Conservation (phyloP, 2,888 invertebrate genomes). For the Platynereis dumerilii region DNA sequence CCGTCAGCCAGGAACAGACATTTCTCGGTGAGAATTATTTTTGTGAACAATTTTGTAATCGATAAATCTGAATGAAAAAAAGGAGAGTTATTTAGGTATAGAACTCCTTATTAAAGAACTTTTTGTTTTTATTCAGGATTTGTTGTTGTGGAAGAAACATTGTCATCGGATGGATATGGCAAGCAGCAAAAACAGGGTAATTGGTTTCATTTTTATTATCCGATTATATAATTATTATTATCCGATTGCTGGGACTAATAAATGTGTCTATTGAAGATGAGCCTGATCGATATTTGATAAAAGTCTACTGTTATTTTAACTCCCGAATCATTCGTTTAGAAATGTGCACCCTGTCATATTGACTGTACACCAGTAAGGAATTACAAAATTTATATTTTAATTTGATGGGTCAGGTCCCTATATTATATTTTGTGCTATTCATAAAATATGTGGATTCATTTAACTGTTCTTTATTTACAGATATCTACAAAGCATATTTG, state of each 20-base stretch:
- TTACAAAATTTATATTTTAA: no score
- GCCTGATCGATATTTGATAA: constrained; percentile 53
- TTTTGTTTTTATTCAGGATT: constrained; percentile 11
- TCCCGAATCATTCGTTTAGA: no score
- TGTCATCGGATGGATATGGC: constrained; percentile 13
- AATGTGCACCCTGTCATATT: no score
- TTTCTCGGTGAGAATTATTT: constrained; percentile 11
- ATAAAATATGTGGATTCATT: no score
- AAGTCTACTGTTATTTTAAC: constrained; percentile 44
- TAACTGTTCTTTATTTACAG: no score
- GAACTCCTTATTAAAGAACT: neutral
- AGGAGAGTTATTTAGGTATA: no score
- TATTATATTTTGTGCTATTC: no score
- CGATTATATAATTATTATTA: constrained; percentile 51
- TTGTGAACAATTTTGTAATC: neutral
- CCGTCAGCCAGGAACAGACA: constrained; percentile 23
- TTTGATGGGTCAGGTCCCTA: no score
- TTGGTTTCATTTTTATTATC: constrained; percentile 45
- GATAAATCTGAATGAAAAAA: no score
- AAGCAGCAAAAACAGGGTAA: constrained; percentile 22
- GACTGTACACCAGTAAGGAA: no score
- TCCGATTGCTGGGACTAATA: constrained; percentile 48
- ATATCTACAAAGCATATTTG: constrained; percentile 49
- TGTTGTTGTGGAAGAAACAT: constrained; percentile 13
- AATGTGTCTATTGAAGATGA: constrained; percentile 52